These are phyloP conservation scores for Notoglanidium macrostoma DNA, from an alignment of 2,797 vertebrate genomes.

Conservation along the genomic window DNA sequence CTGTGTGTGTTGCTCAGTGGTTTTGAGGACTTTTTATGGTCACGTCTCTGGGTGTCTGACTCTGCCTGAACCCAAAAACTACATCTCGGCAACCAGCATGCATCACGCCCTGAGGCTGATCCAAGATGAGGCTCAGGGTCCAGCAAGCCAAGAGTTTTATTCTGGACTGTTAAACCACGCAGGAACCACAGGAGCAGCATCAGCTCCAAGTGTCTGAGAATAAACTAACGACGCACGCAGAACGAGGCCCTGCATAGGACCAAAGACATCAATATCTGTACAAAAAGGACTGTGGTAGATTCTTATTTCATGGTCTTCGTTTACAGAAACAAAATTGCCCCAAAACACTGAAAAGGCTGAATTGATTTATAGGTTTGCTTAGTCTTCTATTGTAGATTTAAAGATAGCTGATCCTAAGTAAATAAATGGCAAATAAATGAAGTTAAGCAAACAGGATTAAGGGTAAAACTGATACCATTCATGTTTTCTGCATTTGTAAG, in stretches of 20 bases:
- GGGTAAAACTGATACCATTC: neutral
- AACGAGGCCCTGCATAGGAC: slow-evolving; percentile 53
- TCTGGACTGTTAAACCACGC: slow-evolving; percentile 65
- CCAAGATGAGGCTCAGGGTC: slow-evolving; percentile 67
- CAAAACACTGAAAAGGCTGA: neutral
- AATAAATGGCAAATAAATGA: neutral
- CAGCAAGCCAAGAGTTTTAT: slow-evolving; percentile 67
- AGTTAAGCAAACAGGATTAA: neutral
- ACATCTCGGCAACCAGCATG: slow-evolving; percentile 53
- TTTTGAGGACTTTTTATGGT: slow-evolving; percentile 53
- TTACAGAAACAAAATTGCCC: neutral
- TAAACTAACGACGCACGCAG: slow-evolving; percentile 49
- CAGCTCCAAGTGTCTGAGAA: slow-evolving; percentile 57
- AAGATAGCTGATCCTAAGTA: neutral
- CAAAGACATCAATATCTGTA: slow-evolving; percentile 59
- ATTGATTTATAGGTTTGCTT: neutral
- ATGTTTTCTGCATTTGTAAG: neutral
- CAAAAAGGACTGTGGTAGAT: slow-evolving; percentile 29
- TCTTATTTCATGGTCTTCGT: slow-evolving; percentile 23
- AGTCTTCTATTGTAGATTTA: slow-evolving; percentile 8
- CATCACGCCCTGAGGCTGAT: slow-evolving; percentile 60
- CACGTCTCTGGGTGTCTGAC: slow-evolving; percentile 41
- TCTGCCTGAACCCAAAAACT: slow-evolving; percentile 54
- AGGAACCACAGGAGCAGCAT: slow-evolving; percentile 61
- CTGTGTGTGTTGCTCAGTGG: slow-evolving; percentile 49